A percentile compares a stretch with the other conserved stretches of the same genome.
These are phyloP conservation scores for Axinella damicornis DNA, from an alignment of 37 sponge, comb jelly and placozoan species.

Conservation along the genomic window DNA sequence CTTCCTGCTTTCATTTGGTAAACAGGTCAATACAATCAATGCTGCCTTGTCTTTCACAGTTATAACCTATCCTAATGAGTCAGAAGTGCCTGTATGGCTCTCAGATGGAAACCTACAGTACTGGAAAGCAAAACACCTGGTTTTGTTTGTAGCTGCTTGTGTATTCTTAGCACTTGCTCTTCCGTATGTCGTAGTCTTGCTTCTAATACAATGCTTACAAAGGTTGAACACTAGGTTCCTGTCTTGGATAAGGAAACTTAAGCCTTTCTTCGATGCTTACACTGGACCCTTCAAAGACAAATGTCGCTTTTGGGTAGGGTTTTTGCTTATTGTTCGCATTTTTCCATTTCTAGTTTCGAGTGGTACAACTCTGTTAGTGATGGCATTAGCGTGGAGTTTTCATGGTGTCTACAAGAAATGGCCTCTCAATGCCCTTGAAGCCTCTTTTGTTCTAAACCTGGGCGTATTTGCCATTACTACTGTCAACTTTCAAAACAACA, in stretches of 20 bases:
- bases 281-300: slow-evolving; percentile 33
- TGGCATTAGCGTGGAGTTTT: background rate
- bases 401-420: slow-evolving; percentile 27
- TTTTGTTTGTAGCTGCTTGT: slow-evolving; percentile 8
- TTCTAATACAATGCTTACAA: slow-evolving; percentile 11
- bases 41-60: too few relatives aligned
- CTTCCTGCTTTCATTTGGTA: background rate
- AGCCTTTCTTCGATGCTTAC: slow-evolving; percentile 41
- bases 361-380: too few relatives aligned
- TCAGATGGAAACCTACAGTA: too few relatives aligned
- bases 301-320: slow-evolving; percentile 38
- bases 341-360: slow-evolving; percentile 1
- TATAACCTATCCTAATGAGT: too few relatives aligned
- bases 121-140: slow-evolving; percentile 8
- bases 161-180: background rate
- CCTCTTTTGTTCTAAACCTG: slow-evolving; percentile 24
- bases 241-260: slow-evolving; percentile 16
- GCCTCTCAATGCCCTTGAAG: background rate
- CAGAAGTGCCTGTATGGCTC: background rate
- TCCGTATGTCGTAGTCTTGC: slow-evolving; percentile 33
- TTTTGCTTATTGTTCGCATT: slow-evolving; percentile 24
- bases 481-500: background rate
- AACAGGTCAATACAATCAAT: background rate
- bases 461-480: background rate
- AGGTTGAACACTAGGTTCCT: background rate